Evolutionary conservation across 2,797 vertebrate species (phyloP).

Genomic region (Chloroceryle inda): DNA sequence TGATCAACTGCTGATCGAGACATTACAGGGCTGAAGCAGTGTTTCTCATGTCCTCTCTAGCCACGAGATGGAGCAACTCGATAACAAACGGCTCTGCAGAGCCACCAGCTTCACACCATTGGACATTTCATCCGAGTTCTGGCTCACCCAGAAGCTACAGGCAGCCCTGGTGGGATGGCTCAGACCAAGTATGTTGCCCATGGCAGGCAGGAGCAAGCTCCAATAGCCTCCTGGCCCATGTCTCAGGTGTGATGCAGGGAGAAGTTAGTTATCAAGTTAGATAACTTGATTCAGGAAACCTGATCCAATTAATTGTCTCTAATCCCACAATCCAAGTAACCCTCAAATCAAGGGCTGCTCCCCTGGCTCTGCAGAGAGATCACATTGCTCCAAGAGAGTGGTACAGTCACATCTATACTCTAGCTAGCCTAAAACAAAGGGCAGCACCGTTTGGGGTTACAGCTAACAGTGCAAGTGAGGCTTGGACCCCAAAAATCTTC

Average conservation of each 20-base stretch:
- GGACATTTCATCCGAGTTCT: background rate
- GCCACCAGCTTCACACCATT: background rate
- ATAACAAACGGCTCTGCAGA: background rate
- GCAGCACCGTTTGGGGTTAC: background rate
- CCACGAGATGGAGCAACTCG: constrained; percentile 58
- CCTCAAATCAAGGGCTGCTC: background rate
- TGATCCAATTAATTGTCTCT: background rate
- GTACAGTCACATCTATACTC: background rate
- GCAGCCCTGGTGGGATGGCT: background rate
- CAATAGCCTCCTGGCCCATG: background rate
- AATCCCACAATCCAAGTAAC: background rate
- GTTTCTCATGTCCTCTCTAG: background rate
- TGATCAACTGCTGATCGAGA: background rate
- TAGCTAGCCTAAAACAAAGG: background rate
- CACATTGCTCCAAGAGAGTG: background rate
- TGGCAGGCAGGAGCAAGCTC: background rate
- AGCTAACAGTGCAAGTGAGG: background rate
- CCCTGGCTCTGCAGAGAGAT: background rate
- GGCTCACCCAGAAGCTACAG: background rate
- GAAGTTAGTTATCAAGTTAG: background rate
- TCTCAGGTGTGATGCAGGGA: background rate
- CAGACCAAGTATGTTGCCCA: background rate
- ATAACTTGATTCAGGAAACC: background rate
- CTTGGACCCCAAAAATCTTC: background rate
- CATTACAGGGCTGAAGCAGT: accelerated